These are phyloP conservation scores for Dascyllus trimaculatus DNA, from an alignment of 2,113 vertebrate genomes.

Conservation along the genomic window DNA sequence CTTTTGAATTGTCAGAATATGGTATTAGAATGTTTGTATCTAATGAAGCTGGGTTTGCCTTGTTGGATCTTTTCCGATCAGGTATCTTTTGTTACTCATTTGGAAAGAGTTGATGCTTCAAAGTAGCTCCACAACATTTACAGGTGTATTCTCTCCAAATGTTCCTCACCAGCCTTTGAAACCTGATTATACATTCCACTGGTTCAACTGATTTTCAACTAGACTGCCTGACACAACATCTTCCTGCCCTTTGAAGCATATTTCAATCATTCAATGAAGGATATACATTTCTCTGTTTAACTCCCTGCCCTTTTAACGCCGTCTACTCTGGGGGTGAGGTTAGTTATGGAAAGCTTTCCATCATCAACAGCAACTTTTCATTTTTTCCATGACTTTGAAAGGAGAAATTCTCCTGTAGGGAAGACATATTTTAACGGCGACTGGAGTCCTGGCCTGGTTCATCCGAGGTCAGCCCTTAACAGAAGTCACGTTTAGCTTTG, in stretches of 20 bases:
- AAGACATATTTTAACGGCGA: conserved; percentile 15
- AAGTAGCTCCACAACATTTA: not conserved
- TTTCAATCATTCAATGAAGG: not conserved
- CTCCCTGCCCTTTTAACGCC: not conserved
- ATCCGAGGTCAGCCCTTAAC: too few species aligned
- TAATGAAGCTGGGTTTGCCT: not conserved
- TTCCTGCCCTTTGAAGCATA: not conserved
- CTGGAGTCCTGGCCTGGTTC: too few species aligned
- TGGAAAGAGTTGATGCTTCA: not conserved
- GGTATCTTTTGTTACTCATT: not conserved
- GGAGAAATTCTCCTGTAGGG: conserved; percentile 39
- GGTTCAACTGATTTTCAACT: not conserved
- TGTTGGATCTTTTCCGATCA: not conserved
- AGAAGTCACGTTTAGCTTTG: too few species aligned
- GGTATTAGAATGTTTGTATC: not conserved
- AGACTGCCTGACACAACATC: not conserved
- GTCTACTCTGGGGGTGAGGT: conserved; percentile 29
- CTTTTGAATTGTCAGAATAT: too few species aligned
- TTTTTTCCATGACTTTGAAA: conserved; percentile 47
- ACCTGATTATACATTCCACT: not conserved
- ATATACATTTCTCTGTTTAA: not conserved
- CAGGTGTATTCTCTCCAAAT: not conserved
- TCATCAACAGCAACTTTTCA: conserved; percentile 32
- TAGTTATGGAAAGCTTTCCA: conserved; percentile 24
- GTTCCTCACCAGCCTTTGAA: not conserved